Evolutionary conservation across 2,888 invertebrate genomes (phyloP).

Genomic region (Dendrolimus houi): DNA sequence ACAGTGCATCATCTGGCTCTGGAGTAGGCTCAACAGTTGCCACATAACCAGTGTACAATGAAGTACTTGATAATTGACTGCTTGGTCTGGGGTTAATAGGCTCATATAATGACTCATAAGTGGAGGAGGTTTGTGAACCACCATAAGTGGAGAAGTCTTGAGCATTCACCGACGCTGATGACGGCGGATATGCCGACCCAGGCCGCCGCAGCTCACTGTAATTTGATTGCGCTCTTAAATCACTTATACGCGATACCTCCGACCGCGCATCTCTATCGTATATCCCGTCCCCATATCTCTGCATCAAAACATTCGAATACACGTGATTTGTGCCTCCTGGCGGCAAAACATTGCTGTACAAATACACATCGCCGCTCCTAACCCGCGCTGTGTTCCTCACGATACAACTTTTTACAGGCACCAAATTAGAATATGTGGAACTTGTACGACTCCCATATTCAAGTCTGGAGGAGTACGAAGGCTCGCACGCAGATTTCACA

Average conservation of each 20-base stretch:
- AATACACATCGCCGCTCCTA: slow-evolving; percentile 60
- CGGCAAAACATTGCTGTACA: slow-evolving; percentile 66
- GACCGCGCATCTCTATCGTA: slow-evolving; percentile 58
- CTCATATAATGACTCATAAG: slow-evolving; percentile 80
- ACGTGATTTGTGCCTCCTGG: slow-evolving; percentile 70
- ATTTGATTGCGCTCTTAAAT: slow-evolving; percentile 75
- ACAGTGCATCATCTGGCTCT: slow-evolving; percentile 80
- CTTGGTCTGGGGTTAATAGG: slow-evolving; percentile 79
- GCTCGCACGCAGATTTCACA: slow-evolving; percentile 83
- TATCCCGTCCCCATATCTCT: slow-evolving; percentile 72
- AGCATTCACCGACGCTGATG: slow-evolving; percentile 64
- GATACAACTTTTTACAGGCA: slow-evolving; percentile 71
- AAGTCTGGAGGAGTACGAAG: slow-evolving; percentile 85
- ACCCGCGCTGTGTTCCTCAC: slow-evolving; percentile 56
- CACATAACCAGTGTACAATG: slow-evolving; percentile 76
- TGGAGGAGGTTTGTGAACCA: slow-evolving; percentile 78
- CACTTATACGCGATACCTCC: slow-evolving; percentile 66
- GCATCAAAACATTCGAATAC: slow-evolving; percentile 62
- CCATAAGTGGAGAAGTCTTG: slow-evolving; percentile 76
- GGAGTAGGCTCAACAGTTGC: slow-evolving; percentile 89
- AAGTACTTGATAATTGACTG: slow-evolving; percentile 77
- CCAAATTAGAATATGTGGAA: slow-evolving; percentile 67
- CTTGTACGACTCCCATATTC: slow-evolving; percentile 68
- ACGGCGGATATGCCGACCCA: slow-evolving; percentile 74
- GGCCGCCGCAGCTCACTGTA: slow-evolving; percentile 78